A percentile compares a stretch with the other conserved stretches of the same genome.
Conservation (phyloP, 2,113 vertebrate genomes). For the Ictalurus punctatus region DNA sequence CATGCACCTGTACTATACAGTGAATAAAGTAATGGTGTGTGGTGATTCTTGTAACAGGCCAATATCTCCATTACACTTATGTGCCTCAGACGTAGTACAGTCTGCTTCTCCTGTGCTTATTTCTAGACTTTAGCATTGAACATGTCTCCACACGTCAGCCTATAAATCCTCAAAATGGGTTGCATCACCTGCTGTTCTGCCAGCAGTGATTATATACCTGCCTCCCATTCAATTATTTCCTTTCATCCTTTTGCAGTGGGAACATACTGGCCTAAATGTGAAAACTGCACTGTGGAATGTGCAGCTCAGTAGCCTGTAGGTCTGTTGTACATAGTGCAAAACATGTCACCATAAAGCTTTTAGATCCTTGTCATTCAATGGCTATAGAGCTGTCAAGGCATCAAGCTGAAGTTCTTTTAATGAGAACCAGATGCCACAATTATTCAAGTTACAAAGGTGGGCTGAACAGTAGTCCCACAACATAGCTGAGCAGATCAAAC, state of each 20-base stretch:
- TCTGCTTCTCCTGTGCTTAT: slow-evolving; percentile 2
- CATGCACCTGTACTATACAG: not conserved
- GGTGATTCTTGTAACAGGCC: not conserved
- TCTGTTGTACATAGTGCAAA: not conserved
- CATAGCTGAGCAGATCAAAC: slow-evolving; percentile 56
- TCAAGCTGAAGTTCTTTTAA: slow-evolving; percentile 46
- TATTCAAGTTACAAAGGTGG: slow-evolving; percentile 31
- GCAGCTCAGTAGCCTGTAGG: slow-evolving; percentile 6
- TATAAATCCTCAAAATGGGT: slow-evolving; percentile 52
- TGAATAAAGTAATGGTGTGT: slow-evolving; percentile 2
- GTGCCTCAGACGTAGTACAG: not conserved
- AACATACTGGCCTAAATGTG: slow-evolving; percentile 37
- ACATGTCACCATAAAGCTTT: slow-evolving; percentile 17
- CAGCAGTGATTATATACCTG: slow-evolving; percentile 54
- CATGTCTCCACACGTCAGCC: slow-evolving; percentile 48
- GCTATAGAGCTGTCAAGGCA: slow-evolving; percentile 43
- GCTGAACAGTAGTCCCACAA: slow-evolving; percentile 52
- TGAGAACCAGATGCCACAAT: slow-evolving; percentile 48
- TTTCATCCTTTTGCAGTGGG: slow-evolving; percentile 45
- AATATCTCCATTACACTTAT: not conserved
- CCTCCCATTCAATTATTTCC: slow-evolving; percentile 50
- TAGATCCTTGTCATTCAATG: slow-evolving; percentile 30
- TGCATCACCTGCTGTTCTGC: slow-evolving; percentile 51
- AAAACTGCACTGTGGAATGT: slow-evolving; percentile 23
- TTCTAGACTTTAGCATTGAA: slow-evolving; percentile 31